A percentile compares a stretch with the other conserved stretches of the same genome.
These are phyloP conservation scores for Mus caroli DNA, from an alignment of 2,797 vertebrate genomes.

Conservation along the genomic window DNA sequence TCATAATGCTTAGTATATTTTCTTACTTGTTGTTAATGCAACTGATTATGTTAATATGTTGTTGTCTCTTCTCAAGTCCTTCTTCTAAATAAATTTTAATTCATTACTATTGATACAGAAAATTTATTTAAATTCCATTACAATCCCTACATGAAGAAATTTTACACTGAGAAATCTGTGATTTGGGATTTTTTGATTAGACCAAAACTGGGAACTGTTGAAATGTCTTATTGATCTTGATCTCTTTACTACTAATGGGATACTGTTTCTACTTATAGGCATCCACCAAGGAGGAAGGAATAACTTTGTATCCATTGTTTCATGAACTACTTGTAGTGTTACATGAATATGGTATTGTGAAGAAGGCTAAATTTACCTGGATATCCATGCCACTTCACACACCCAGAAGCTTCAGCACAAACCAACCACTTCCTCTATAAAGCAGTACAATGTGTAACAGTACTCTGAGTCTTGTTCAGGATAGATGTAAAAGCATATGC, in stretches of 20 bases:
- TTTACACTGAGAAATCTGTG: background rate
- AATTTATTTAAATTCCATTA: background rate
- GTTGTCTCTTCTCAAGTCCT: background rate
- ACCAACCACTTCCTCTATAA: background rate
- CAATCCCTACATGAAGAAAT: background rate
- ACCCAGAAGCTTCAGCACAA: background rate
- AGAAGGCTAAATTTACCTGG: background rate
- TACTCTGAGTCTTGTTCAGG: background rate
- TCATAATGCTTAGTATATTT: background rate
- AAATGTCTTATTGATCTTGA: background rate
- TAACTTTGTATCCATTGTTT: background rate
- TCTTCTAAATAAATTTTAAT: background rate
- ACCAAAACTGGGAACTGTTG: background rate
- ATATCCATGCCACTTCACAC: background rate
- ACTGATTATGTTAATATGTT: background rate
- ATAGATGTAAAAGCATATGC: background rate
- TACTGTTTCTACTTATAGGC: background rate
- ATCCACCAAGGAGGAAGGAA: background rate
- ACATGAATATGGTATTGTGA: background rate
- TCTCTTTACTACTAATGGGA: background rate
- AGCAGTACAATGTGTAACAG: background rate
- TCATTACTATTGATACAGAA: background rate
- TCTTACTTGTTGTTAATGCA: background rate
- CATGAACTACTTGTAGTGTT: background rate
- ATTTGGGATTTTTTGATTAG: background rate